phyloP scores from a whole-genome alignment of 2,113 vertebrate species.

The Australoheros scitulus region DNA sequence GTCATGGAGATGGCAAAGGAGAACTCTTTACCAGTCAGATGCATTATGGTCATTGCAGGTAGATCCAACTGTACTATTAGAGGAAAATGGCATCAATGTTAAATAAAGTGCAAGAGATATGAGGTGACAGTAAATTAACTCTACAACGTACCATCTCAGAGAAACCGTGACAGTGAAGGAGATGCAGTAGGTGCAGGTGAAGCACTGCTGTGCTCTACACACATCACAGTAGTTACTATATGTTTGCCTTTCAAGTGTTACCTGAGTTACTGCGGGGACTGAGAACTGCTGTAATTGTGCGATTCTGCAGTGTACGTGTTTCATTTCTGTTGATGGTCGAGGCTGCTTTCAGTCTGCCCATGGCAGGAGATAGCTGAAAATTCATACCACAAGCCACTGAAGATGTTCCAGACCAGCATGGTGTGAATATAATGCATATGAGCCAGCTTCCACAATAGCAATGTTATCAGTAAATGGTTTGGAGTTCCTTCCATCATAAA shows the following conservation, averaged over 20 bases:
- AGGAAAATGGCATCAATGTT: not conserved
- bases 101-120: not conserved
- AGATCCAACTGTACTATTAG: too few relatives aligned
- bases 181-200: not conserved
- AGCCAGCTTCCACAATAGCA: not conserved
- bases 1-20: too few relatives aligned
- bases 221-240: not conserved
- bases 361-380: not conserved
- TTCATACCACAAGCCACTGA: not conserved
- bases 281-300: not conserved
- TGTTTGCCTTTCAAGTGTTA: not conserved
- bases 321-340: not conserved
- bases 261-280: not conserved
- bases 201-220: not conserved
- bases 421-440: not conserved
- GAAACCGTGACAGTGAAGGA: not conserved
- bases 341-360: not conserved
- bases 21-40: too few relatives aligned
- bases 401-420: not conserved
- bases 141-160: not conserved
- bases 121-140: not conserved
- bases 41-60: too few relatives aligned
- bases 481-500: not conserved
- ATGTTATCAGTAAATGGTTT: not conserved
- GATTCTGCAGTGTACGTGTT: not conserved